Percentiles rank a stretch among this genome's conserved stretches.
Evolutionary conservation across 2,888 invertebrate genomes (phyloP).

Genomic region (Netelia virgata): DNA sequence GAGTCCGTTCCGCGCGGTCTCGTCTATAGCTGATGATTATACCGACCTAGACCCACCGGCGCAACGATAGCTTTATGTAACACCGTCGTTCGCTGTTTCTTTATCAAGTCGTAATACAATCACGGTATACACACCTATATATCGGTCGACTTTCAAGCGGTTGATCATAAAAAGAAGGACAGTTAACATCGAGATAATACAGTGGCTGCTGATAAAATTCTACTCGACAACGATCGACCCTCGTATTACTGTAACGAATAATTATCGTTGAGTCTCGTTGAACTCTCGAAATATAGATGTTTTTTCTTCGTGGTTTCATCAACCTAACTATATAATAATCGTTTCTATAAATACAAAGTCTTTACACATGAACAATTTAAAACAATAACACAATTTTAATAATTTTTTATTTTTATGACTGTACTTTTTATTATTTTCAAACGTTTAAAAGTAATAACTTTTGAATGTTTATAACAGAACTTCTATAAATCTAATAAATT

Average conservation of each 20-base stretch:
- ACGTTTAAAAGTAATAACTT: no score
- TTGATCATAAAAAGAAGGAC: slow-evolving; percentile 59
- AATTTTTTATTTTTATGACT: no score
- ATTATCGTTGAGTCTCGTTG: not conserved
- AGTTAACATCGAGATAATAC: slow-evolving; percentile 57
- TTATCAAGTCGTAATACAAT: not conserved
- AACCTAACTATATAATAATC: not conserved
- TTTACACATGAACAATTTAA: no score
- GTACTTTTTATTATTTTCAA: no score
- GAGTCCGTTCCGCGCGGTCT: slow-evolving; percentile 24
- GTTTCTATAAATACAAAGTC: not conserved
- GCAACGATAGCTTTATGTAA: slow-evolving; percentile 65
- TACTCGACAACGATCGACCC: not conserved
- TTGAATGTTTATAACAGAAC: no score
- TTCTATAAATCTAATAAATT: no score
- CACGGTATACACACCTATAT: not conserved
- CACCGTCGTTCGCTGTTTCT: slow-evolving; percentile 32
- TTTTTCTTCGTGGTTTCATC: not conserved
- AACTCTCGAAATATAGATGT: not conserved
- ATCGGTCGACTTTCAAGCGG: not conserved
- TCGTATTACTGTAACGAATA: not conserved
- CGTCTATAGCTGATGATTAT: slow-evolving; percentile 54
- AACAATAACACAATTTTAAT: no score
- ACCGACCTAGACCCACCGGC: slow-evolving; percentile 64
- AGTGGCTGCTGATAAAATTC: slow-evolving; percentile 21